Evolutionary conservation across 2,888 invertebrate genomes (phyloP).

Genomic region (Pterostichus niger): DNA sequence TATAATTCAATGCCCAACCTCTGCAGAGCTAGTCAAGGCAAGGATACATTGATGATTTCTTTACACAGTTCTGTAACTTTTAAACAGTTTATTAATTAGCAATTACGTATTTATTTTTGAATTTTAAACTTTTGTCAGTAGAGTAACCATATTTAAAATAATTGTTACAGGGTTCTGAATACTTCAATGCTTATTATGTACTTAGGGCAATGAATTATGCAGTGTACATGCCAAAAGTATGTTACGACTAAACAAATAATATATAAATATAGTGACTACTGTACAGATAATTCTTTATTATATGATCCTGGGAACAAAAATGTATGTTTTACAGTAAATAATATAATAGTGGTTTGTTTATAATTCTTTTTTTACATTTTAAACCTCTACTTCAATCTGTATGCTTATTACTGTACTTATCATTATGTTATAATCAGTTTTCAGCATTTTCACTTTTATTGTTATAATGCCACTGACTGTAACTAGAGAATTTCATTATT

Average conservation of each 20-base stretch:
- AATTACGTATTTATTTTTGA: conserved; percentile 39
- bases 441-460: too few species aligned
- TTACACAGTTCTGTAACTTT: conserved; percentile 55
- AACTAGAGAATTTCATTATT: too few species aligned
- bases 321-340: conserved; percentile 76
- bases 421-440: too few species aligned
- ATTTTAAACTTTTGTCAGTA: not conserved
- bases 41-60: conserved; percentile 33
- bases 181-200: conserved; percentile 66
- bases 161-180: conserved; percentile 62
- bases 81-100: conserved; percentile 13
- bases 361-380: conserved; percentile 63
- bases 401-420: not conserved
- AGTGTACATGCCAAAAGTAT: conserved; percentile 48
- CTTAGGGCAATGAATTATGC: conserved; percentile 66
- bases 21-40: conserved; percentile 61
- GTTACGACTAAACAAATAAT: conserved; percentile 64
- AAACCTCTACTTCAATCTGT: not conserved
- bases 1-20: conserved; percentile 64
- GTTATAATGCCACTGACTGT: too few species aligned
- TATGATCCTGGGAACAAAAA: conserved; percentile 75
- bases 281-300: conserved; percentile 72
- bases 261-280: conserved; percentile 68
- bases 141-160: conserved; percentile 11
- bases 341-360: conserved; percentile 75